Evolutionary conservation across 2,113 vertebrate species (phyloP).

Genomic region (Eupsittula cactorum): DNA sequence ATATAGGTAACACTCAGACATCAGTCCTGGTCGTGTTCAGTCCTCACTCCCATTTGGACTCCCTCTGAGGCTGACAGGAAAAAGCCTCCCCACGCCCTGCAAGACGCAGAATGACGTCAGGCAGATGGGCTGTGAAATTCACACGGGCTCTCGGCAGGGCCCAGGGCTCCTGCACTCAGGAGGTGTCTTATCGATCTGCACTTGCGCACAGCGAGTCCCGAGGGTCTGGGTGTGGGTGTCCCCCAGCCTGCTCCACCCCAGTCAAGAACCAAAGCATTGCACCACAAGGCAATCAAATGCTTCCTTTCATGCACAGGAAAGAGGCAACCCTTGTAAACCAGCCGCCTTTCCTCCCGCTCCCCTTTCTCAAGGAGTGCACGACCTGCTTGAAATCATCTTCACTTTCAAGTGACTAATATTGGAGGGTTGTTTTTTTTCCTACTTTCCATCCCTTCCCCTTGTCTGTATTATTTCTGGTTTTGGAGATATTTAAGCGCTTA

Average conservation of each 20-base stretch:
- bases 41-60: background rate
- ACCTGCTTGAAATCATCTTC: background rate
- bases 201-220: constrained; percentile 15
- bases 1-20: background rate
- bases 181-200: background rate
- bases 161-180: background rate
- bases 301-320: constrained; percentile 30
- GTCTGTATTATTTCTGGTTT: background rate
- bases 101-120: background rate
- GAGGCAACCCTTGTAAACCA: constrained; percentile 12
- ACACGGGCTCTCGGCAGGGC: background rate
- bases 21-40: background rate
- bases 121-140: background rate
- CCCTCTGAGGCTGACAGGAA: background rate
- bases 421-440: background rate
- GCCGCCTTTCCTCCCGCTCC: background rate
- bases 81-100: background rate
- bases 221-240: constrained; percentile 46
- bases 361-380: background rate
- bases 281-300: constrained; percentile 54
- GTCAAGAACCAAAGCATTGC: constrained; percentile 42
- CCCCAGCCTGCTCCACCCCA: background rate
- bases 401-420: background rate
- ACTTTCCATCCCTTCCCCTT: background rate
- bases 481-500: background rate